Evolutionary conservation across 2,797 vertebrate genomes (phyloP), one percentile per base, ranked within the genome.

Genomic region (Anguilla obscura): DNA sequence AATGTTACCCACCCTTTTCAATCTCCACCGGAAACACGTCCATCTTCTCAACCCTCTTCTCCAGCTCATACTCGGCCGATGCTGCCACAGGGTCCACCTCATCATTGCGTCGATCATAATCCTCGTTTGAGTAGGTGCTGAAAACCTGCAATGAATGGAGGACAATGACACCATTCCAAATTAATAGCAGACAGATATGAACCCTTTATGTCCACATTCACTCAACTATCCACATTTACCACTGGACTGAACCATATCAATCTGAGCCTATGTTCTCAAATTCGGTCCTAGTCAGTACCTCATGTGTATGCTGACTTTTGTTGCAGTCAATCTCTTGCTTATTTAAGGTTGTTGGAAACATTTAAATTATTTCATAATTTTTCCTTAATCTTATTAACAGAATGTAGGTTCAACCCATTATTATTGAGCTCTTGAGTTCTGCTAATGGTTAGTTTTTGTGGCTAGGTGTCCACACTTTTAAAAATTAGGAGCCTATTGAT

Each of bases 21-120:
- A 99, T 97, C 95, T 99, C 97, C 90, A 98, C 97, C 48, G 97
- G 97, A 92, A 99, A 98, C 85, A 98, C 97, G 21, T 99, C 98
- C 98, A 99, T 98, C 95, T 97, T 98, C 93, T 99, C 98, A 92
- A 98, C 98, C 71, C 97, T 97, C 92, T 98, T 98, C 93, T 99
- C 97, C 94, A 98, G 94, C 91, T 99, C 98, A 54, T 98, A 98
- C 89, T 98, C 97, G 0, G 98, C 98, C 71, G 97, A 99, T 0
- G 98, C 97, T 84, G 98, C 96, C 74, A 98, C 97, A 0, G 98
- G 98, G 84, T 99, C 97, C 93, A 98, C 98, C 60, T 98, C 98
- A 90, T 98, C 98, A 50, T 98, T 98, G 63, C 97, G 97, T 50
- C 98, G 95, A 92, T 98, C 98, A 33, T 98, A 98, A 9, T 98